Percentiles rank a stretch among this genome's conserved stretches.
These are phyloP conservation scores for Ataeniobius toweri DNA, from an alignment of 2,797 vertebrate genomes.

Conservation along the genomic window DNA sequence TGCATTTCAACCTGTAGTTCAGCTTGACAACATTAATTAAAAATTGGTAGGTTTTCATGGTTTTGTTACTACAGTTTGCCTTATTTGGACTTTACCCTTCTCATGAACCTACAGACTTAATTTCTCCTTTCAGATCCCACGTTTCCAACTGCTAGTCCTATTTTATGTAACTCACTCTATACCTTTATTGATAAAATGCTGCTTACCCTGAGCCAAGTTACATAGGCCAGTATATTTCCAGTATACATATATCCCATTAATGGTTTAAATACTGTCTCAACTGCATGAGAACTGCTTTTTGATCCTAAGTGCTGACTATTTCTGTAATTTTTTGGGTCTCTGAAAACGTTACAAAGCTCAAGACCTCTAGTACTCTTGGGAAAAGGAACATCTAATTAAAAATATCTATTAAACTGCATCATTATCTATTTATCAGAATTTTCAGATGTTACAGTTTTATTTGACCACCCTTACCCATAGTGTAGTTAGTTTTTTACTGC, in stretches of 20 bases:
- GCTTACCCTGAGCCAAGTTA: no score
- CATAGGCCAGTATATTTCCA: no score
- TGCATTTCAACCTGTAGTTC: not conserved
- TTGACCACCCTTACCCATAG: not conserved
- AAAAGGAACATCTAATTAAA: not conserved
- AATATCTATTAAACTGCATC: not conserved
- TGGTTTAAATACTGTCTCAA: not conserved
- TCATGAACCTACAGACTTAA: no score
- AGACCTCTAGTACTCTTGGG: not conserved
- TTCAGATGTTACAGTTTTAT: not conserved
- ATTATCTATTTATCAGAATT: not conserved
- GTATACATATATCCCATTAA: not conserved
- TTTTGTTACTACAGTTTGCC: no score
- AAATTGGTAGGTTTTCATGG: no score
- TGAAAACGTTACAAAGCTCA: not conserved
- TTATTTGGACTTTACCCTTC: no score
- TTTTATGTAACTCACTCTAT: no score
- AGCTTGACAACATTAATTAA: not conserved
- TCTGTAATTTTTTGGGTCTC: no score
- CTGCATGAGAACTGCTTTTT: not conserved
- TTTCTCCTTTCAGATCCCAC: no score
- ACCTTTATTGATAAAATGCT: no score
- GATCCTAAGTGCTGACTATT: not conserved
- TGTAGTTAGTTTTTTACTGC: not conserved
- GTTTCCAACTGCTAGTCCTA: no score